Percentiles rank a stretch among this genome's conserved stretches.
These are phyloP conservation scores for Mola mola DNA, from an alignment of 2,113 vertebrate genomes.

Conservation along the genomic window DNA sequence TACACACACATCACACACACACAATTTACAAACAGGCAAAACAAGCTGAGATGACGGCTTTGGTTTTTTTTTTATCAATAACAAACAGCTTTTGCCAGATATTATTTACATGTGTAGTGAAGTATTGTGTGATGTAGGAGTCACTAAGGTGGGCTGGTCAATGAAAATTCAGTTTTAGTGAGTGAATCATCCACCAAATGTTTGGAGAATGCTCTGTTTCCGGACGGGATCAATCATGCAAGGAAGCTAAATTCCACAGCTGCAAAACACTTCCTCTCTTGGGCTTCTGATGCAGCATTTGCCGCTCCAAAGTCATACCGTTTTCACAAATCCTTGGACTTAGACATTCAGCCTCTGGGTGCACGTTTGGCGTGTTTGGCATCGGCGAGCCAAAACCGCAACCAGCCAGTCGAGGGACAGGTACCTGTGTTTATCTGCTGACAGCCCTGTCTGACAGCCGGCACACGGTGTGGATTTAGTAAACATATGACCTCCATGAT, in stretches of 20 bases:
- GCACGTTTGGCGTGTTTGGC: conserved; percentile 41
- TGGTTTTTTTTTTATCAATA: conserved; percentile 33
- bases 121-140: conserved; percentile 47
- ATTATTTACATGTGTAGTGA: conserved; percentile 42
- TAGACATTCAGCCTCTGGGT: neutral
- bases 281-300: conserved; percentile 31
- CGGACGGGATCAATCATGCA: conserved; percentile 50
- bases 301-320: conserved; percentile 29
- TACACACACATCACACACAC: conserved; percentile 8
- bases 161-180: conserved; percentile 43
- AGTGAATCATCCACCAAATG: conserved; percentile 53
- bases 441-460: conserved; percentile 54
- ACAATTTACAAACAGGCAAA: conserved; percentile 46
- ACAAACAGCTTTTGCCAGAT: conserved; percentile 43
- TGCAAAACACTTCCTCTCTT: conserved; percentile 15
- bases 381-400: conserved; percentile 2
- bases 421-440: conserved; percentile 35
- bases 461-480: conserved; percentile 70
- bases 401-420: conserved; percentile 25
- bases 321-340: conserved; percentile 22
- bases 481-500: conserved; percentile 79
- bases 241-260: conserved; percentile 48
- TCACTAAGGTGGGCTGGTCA: conserved; percentile 46
- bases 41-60: conserved; percentile 53
- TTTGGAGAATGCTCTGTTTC: conserved; percentile 31